These are phyloP conservation scores for Mythimna pallens DNA, from an alignment of 2,888 invertebrate genomes.

Conservation along the genomic window DNA sequence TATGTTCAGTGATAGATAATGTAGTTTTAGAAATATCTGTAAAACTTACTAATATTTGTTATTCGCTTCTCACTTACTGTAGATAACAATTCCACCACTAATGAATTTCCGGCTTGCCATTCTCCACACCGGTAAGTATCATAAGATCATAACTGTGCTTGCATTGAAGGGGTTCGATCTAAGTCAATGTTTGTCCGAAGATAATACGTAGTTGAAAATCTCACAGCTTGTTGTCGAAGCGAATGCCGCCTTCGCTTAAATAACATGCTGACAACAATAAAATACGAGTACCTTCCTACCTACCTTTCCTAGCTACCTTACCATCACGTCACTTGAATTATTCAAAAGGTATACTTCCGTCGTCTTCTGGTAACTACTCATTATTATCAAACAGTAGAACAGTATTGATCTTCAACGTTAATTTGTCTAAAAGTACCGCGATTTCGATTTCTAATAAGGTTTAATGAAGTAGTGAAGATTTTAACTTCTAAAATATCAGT, in stretches of 20 bases:
- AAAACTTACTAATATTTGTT: background rate
- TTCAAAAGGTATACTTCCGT: conserved; percentile 54
- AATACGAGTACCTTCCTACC: conserved; percentile 60
- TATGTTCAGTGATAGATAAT: background rate
- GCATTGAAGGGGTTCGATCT: conserved; percentile 70
- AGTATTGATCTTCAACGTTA: conserved; percentile 38
- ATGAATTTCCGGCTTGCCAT: conserved; percentile 24
- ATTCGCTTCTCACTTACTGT: background rate
- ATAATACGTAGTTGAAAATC: conserved; percentile 79
- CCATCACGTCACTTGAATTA: conserved; percentile 59
- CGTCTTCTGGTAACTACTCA: conserved; percentile 24
- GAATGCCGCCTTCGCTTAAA: conserved; percentile 63
- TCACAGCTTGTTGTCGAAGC: conserved; percentile 73
- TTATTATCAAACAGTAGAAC: conserved; percentile 42
- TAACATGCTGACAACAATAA: conserved; percentile 65
- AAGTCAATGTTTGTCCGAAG: conserved; percentile 78
- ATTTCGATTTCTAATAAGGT: conserved; percentile 13
- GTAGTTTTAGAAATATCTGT: background rate
- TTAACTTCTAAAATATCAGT: conserved; percentile 5
- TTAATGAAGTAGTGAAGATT: conserved; percentile 3
- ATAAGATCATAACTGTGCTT: conserved; percentile 71
- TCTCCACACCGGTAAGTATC: conserved; percentile 58
- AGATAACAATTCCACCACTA: background rate
- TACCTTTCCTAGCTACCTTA: too few species aligned
- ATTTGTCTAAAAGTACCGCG: conserved; percentile 15